Evolutionary conservation across 2,797 vertebrate species (phyloP), one percentile per base, ranked within the genome.

Genomic region (Hyperoplus lanceolatus): DNA sequence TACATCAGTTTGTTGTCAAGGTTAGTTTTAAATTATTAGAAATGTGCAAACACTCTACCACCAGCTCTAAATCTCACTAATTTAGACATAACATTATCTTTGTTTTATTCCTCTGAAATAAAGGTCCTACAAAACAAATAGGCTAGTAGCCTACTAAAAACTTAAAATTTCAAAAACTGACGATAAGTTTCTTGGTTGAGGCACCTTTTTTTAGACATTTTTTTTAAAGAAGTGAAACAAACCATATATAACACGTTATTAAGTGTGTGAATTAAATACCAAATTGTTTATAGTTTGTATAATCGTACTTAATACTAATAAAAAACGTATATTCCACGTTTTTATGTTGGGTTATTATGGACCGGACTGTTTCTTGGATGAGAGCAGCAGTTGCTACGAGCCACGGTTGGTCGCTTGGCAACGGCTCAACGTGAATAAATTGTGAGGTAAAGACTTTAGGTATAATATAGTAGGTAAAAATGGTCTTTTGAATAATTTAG

Each of bases 321-420:
- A 67, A 54, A 64, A 53, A 4, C 36, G 42, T 5, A 9, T 1
- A 42, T 6, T 53, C 39, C 39, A 54, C n/a, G 39, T 21, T 21
- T 21, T 21, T 21, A 21, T 21, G 21, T 21, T 21, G 21, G 21
- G 21, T 21, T 21, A 21, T 46, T 46, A 46, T 13, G 45, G 4
- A 36, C 6, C 8, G 4, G 9, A 42, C 36, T 10, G n/a, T 58
- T 58, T 58, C 15, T 38, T 16, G 29, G 55, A 4, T 38, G 1
- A 15, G 46, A 13, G 15, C 29, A 53, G 51, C 51, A 16, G 51
- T 53, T 18, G n/a, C 6, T 1, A 16, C n/a, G 49, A 50, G 13
- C 1, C 1, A 4, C 1, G 11, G 11, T 1, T 12, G 36, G 12
- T 15, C 6, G 1, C 38, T 0, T 39, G 12, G 29, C 1, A 16